Base-by-base conservation (phyloP, 2,797 vertebrate genomes). In the Dryobates pubescens region DNA sequence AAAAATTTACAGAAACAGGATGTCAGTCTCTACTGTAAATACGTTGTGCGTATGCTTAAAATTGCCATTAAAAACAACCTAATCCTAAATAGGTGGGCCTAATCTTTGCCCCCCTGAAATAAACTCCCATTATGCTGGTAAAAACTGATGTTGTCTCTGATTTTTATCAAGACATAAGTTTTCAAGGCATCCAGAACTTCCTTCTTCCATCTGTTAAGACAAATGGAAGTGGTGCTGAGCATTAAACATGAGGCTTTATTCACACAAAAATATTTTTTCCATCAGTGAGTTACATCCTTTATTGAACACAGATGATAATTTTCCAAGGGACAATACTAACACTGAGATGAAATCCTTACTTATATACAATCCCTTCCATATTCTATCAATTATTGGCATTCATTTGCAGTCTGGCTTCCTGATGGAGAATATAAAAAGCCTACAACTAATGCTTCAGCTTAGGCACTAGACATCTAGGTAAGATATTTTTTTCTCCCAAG, bases 261-360 rank as follows among this genome's bases (percentile, higher is more conserved):
- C 58, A 64, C n/a, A 78, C 9, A 78, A 63, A 92, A 87, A 69
- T 58, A 18, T 43, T 54, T 54, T 72, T 47, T 59, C 53, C 29
- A 32, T 26, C 45, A 84, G 8, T 51, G 22, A 80, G 24, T 64
- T 74, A 17, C 62, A 49, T 71, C 56, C 53, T 73, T 85, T 91
- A 75, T 72, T 91, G 82, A 93, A 81, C 63, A 75, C 38, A 86
- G 61, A 92, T 45, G 22, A 34, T 47, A 63, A 45, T 94, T 67
- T 88, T 91, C 71, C 70, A 81, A 36, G 34, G 17, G 77, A 54
- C 34, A 78, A 59, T 16, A 74, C 47, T 87, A 92, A 74, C 76
- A 80, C 26, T 19, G 43, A 92, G 67, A 89, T 86, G 53, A 86
- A 92, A 76, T 75, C 45, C 57, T 72, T 73, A 70, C 27, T 73